A percentile compares a stretch with the other conserved stretches of the same genome.
Evolutionary conservation across 1,140 invertebrate genomes (phyloP).

Genomic region (Cherax destructor): DNA sequence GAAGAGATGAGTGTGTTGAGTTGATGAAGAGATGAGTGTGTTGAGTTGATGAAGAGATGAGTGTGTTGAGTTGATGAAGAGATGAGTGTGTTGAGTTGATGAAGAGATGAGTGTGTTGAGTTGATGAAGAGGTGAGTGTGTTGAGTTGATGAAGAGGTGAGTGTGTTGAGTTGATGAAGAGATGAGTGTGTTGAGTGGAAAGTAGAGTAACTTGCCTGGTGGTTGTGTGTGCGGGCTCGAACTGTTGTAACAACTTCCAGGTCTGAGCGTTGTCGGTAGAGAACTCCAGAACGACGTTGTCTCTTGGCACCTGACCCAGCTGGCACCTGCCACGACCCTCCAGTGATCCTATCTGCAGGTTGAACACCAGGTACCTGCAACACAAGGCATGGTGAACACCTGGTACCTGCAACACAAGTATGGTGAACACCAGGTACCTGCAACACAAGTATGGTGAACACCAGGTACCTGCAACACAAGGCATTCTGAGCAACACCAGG

Average conservation of each 20-base stretch:
- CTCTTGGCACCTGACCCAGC: slow-evolving; percentile 41
- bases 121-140: too few species aligned
- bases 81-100: too few species aligned
- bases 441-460: too few species aligned
- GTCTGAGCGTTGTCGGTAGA: slow-evolving; percentile 59
- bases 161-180: too few species aligned
- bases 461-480: too few species aligned
- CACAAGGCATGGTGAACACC: slow-evolving; percentile 28
- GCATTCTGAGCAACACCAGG: neutral
- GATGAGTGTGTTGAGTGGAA: too few species aligned
- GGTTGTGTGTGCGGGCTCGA: slow-evolving; percentile 58
- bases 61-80: too few species aligned
- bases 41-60: too few species aligned
- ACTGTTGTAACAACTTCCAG: slow-evolving; percentile 53
- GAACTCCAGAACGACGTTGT: slow-evolving; percentile 66
- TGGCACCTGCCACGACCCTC: slow-evolving; percentile 48
- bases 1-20: too few species aligned
- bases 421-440: neutral
- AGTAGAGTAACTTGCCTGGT: slow-evolving; percentile 35
- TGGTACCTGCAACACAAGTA: slow-evolving; percentile 45
- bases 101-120: too few species aligned
- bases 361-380: slow-evolving; percentile 66
- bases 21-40: too few species aligned
- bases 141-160: too few species aligned
- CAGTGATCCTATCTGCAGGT: slow-evolving; percentile 63